These are phyloP conservation scores for Arenaria interpres DNA, from an alignment of 2,113 vertebrate species.

Conservation along the genomic window DNA sequence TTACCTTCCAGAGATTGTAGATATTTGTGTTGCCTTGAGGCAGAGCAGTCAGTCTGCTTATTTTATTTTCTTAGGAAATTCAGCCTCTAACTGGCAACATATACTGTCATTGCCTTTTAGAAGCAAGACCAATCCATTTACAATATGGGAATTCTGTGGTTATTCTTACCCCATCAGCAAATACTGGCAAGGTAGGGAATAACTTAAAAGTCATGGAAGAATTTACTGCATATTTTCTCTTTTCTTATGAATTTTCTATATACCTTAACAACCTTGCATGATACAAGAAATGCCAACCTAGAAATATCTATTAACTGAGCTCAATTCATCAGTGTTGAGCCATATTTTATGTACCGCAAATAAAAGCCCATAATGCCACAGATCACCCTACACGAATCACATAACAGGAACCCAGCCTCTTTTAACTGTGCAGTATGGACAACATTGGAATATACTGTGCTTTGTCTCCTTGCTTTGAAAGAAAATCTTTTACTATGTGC, in stretches of 20 bases:
- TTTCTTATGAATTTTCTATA: not conserved
- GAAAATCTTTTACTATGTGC: not conserved
- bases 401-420: not conserved
- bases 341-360: not conserved
- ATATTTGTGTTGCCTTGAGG: not conserved
- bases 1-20: not conserved
- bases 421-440: not conserved
- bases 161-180: not conserved
- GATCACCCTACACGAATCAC: not conserved
- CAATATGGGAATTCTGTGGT: not conserved
- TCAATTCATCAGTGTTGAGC: not conserved
- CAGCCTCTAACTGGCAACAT: not conserved
- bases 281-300: not conserved
- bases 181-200: not conserved
- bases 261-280: not conserved
- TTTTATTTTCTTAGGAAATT: not conserved
- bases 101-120: not conserved
- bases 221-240: not conserved
- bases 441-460: not conserved
- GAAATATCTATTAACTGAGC: not conserved
- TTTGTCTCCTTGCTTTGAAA: not conserved
- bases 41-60: not conserved
- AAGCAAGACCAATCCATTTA: not conserved
- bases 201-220: not conserved
- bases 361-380: not conserved